phyloP scores from a whole-genome alignment of 2,113 vertebrate genomes.

The Lophochroa leadbeateri region DNA sequence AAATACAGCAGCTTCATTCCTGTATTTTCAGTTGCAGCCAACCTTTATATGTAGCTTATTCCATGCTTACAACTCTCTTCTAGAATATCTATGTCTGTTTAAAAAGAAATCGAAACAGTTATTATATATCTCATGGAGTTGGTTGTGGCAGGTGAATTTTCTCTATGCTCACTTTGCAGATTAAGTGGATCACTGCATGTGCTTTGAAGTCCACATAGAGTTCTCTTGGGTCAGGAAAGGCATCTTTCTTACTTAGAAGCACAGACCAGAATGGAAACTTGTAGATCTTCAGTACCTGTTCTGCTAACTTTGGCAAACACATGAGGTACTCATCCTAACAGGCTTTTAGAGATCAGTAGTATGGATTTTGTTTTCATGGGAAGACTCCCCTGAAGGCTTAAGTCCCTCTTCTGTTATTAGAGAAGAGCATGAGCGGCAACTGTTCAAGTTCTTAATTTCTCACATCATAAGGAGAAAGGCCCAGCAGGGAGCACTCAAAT shows the following conservation, averaged over 20 bases:
- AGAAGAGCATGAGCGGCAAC: background rate
- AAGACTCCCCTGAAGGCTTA: background rate
- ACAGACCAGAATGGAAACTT: background rate
- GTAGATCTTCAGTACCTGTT: background rate
- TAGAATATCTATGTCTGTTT: background rate
- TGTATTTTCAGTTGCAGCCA: background rate
- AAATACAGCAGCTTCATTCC: background rate
- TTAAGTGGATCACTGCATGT: background rate
- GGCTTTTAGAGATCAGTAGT: background rate
- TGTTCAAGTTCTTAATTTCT: background rate
- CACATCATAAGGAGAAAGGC: background rate
- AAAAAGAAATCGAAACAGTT: background rate
- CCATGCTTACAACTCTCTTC: background rate
- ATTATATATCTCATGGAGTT: background rate
- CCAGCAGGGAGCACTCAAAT: background rate
- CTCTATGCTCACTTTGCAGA: background rate
- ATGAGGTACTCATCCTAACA: background rate
- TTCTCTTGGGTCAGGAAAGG: background rate
- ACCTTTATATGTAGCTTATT: background rate
- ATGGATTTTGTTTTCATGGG: background rate
- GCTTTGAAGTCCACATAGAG: background rate
- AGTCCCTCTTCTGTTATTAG: background rate
- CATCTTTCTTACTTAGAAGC: background rate
- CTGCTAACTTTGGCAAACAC: background rate
- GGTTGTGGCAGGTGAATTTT: background rate